These are phyloP conservation scores for Gymnoscelis rufifasciata DNA, from an alignment of 2,888 invertebrate genomes.

Conservation along the genomic window DNA sequence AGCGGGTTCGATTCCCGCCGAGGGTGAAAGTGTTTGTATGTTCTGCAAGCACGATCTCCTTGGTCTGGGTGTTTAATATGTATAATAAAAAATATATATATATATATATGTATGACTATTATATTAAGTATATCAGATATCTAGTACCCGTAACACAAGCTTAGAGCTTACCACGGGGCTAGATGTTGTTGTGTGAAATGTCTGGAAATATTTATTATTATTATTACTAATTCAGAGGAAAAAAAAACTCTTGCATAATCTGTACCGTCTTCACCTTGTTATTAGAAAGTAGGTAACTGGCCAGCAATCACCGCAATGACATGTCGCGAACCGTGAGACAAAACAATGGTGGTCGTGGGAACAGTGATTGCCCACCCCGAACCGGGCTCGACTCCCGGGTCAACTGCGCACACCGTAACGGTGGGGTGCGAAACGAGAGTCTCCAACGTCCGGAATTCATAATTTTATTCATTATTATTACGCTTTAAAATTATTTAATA, in stretches of 20 bases:
- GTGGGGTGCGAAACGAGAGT: conserved; percentile 66
- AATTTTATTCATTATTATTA: conserved; percentile 39
- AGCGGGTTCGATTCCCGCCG: too few species aligned
- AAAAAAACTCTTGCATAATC: background rate
- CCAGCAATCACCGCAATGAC: conserved; percentile 64
- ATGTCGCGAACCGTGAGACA: conserved; percentile 72
- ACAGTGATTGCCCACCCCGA: conserved; percentile 64
- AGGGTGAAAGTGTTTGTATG: too few species aligned
- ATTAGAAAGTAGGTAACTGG: conserved; percentile 53
- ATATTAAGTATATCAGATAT: too few species aligned
- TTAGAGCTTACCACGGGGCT: too few species aligned
- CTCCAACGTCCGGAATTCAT: conserved; percentile 59
- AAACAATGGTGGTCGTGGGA: conserved; percentile 69
- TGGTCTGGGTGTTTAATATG: too few species aligned
- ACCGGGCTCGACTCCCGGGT: conserved; percentile 41
- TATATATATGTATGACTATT: too few species aligned
- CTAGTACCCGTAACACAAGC: too few species aligned
- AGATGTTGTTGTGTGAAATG: too few species aligned
- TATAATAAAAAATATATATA: too few species aligned
- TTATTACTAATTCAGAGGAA: too few species aligned
- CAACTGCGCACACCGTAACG: conserved; percentile 60
- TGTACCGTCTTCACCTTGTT: conserved; percentile 35
- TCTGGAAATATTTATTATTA: too few species aligned
- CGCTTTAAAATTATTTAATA: conserved; percentile 3
- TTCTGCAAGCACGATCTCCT: too few species aligned